A percentile compares a stretch with the other conserved stretches of the same genome.
These are phyloP conservation scores for Heteromormyrus szaboi DNA, from an alignment of 2,797 vertebrate species.

Conservation along the genomic window DNA sequence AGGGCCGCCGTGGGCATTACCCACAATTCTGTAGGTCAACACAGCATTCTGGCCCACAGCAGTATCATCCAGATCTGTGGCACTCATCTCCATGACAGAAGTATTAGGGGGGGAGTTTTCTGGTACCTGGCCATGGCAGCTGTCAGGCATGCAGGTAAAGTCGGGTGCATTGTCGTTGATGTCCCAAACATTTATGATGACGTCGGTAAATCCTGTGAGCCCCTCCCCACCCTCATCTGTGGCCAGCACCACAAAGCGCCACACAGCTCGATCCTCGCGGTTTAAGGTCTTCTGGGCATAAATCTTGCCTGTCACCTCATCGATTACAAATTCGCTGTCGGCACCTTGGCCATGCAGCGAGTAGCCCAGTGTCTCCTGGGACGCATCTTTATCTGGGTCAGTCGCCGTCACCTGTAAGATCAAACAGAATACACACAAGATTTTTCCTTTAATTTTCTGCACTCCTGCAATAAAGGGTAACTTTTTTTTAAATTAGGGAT, in stretches of 20 bases:
- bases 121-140: slow-evolving; percentile 69
- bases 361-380: slow-evolving; percentile 76
- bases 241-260: slow-evolving; percentile 82
- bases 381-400: slow-evolving; percentile 76
- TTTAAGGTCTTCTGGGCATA: slow-evolving; percentile 74
- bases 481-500: slow-evolving; percentile 15
- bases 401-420: slow-evolving; percentile 71
- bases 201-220: slow-evolving; percentile 82
- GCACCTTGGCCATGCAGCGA: slow-evolving; percentile 82
- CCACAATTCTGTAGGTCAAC: slow-evolving; percentile 72
- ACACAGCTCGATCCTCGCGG: slow-evolving; percentile 74
- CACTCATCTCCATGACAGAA: slow-evolving; percentile 78
- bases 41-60: slow-evolving; percentile 76
- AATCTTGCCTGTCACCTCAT: slow-evolving; percentile 78
- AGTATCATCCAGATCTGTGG: slow-evolving; percentile 75
- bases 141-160: slow-evolving; percentile 69
- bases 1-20: slow-evolving; percentile 51
- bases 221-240: slow-evolving; percentile 84
- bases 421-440: slow-evolving; percentile 30
- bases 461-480: background rate
- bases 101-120: slow-evolving; percentile 73
- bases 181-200: slow-evolving; percentile 84
- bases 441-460: background rate
- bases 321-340: slow-evolving; percentile 76
- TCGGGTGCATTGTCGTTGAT: slow-evolving; percentile 79